These are phyloP conservation scores for Canis aureus DNA, from an alignment of 2,113 vertebrate genomes.

Conservation along the genomic window DNA sequence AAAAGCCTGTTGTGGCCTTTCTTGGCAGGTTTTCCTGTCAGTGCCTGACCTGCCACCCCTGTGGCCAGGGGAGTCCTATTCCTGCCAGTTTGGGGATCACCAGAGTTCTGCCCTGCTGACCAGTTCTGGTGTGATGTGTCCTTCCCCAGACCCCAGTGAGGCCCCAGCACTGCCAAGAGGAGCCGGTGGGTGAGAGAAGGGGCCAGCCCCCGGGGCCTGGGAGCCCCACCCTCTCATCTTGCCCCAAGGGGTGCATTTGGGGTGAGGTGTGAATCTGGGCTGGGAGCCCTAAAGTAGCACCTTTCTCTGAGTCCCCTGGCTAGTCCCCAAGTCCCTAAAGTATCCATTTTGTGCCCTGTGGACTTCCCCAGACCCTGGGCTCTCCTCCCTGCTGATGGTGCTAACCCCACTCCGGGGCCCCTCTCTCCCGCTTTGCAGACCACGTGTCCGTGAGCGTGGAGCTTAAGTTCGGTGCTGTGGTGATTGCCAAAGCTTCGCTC, in stretches of 20 bases:
- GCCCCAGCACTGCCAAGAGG: conserved; percentile 89
- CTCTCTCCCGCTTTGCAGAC: conserved; percentile 87
- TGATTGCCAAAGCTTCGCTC: conserved; percentile 90
- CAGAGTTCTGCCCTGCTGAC: conserved; percentile 91
- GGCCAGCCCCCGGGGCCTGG: not conserved
- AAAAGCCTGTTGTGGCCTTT: conserved; percentile 18
- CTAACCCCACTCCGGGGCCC: not conserved
- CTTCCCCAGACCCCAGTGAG: conserved; percentile 90
- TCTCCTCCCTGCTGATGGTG: not conserved
- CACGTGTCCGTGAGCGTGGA: conserved; percentile 92
- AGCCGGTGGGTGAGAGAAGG: conserved; percentile 90
- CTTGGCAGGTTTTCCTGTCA: conserved; percentile 91
- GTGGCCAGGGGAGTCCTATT: conserved; percentile 91
- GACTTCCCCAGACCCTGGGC: not conserved
- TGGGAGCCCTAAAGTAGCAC: not conserved
- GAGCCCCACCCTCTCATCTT: not conserved
- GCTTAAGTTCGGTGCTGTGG: conserved; percentile 92
- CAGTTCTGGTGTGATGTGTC: conserved; percentile 91
- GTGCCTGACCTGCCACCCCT: conserved; percentile 92
- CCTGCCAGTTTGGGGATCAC: conserved; percentile 92
- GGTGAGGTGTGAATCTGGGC: not conserved
- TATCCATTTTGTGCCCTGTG: not conserved
- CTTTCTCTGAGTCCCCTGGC: not conserved
- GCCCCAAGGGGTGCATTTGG: not conserved
- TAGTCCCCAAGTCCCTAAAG: not conserved